A percentile compares a stretch with the other conserved stretches of the same genome.
Conservation (phyloP, 2,113 vertebrate genomes). For the Nothoprocta perdicaria region DNA sequence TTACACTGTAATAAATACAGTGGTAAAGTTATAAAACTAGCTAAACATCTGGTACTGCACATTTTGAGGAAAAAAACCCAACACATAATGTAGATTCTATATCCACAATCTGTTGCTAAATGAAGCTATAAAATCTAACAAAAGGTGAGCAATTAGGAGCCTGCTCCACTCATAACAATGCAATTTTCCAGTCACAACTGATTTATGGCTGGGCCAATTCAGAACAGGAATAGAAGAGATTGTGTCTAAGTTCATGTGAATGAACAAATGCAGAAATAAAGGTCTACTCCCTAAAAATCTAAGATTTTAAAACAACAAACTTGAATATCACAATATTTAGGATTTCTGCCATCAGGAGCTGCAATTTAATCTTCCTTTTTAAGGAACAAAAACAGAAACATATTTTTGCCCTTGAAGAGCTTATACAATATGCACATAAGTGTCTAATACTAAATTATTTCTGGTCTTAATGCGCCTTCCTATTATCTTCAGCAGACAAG, state of each 20-base stretch:
- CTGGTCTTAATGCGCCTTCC: no score
- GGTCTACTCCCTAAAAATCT: neutral
- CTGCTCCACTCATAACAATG: rapidly evolving
- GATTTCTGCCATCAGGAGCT: neutral
- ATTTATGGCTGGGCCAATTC: neutral
- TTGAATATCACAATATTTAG: neutral
- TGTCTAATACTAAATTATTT: neutral
- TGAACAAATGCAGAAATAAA: neutral
- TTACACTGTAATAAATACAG: neutral
- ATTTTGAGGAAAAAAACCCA: neutral
- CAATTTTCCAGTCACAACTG: neutral
- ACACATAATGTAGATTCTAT: neutral
- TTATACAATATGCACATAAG: neutral
- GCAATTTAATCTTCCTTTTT: neutral
- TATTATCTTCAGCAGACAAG: neutral
- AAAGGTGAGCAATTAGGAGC: neutral
- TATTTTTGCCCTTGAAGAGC: neutral
- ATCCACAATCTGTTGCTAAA: neutral
- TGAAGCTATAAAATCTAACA: neutral
- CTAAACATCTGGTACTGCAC: neutral
- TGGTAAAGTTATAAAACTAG: neutral
- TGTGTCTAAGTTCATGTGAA: neutral
- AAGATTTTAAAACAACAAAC: neutral
- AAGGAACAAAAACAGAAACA: neutral
- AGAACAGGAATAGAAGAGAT: neutral